These are phyloP conservation scores for Hypomecis atomaria DNA, from an alignment of 2,888 invertebrate species.

Conservation along the genomic window DNA sequence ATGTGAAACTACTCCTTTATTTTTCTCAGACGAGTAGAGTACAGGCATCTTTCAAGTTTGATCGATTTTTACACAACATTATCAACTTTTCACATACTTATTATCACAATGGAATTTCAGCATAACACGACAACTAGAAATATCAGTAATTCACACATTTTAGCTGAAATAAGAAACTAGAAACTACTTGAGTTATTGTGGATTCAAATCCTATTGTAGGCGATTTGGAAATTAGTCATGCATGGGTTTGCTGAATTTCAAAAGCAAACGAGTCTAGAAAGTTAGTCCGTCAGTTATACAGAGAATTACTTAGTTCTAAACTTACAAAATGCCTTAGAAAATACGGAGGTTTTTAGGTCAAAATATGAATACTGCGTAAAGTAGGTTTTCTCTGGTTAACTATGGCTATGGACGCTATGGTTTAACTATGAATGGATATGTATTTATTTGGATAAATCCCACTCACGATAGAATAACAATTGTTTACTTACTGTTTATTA, in stretches of 20 bases:
- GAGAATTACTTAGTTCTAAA: slow-evolving; percentile 11
- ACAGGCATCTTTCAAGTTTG: too few species aligned
- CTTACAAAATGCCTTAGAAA: slow-evolving; percentile 22
- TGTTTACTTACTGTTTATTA: too few species aligned
- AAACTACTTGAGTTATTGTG: neutral
- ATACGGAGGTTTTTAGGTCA: slow-evolving; percentile 14
- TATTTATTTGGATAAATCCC: neutral
- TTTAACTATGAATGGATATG: neutral
- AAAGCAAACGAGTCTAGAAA: slow-evolving; percentile 27
- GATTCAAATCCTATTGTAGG: neutral
- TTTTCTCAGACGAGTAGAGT: too few species aligned
- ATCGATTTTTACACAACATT: too few species aligned
- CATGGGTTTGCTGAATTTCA: slow-evolving; percentile 14
- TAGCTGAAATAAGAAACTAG: neutral
- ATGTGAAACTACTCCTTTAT: too few species aligned
- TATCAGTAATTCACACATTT: neutral
- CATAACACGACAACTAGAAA: neutral
- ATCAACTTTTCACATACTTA: too few species aligned
- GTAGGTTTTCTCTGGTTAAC: neutral
- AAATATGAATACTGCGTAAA: slow-evolving; percentile 10
- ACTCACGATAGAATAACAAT: too few species aligned
- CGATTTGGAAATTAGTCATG: slow-evolving; percentile 4
- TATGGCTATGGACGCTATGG: neutral
- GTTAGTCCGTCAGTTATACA: slow-evolving; percentile 18
- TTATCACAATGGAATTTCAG: too few species aligned